Evolutionary conservation across 2,888 invertebrate genomes (phyloP), one percentile per base, ranked within the genome.

Genomic region (Drosophila kokeensis): DNA sequence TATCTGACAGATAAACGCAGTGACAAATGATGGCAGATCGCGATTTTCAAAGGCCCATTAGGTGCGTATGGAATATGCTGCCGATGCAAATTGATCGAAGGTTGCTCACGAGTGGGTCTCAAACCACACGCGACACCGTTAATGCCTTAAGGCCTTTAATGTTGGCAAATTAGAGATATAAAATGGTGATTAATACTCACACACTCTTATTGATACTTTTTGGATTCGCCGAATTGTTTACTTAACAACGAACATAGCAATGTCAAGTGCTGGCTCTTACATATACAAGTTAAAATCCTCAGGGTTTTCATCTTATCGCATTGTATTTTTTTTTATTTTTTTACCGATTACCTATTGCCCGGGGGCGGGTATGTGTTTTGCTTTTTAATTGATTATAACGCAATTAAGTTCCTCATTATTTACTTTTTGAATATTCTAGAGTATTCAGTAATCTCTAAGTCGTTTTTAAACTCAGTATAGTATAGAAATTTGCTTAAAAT

Each of bases 41-140:
- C 49, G 29, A 49, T 38, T 4, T 38, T 40, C 29, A 68, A 30
- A 55, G 45, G 50, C 58, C 54, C 66, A 72, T 69, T 80, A 61
- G 40, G 66, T 79, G 79, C 77, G 72, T 79, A 69, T 66, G 65
- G 36, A 69, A 77, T 32, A 49, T 27, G 54, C 38, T 53, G 27
- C 53, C 50, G 24, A 77, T 77, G 65, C 81, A 77, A 73, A 79
- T 73, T 71, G 55, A 54, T 38, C 36, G 57, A 79, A 76, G 80
- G 81, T 80, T 38, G 29, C 30, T 4, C 63, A 36, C 24, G 55
- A 72, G 36, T 52, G 54, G 54, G 34, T 76, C 71, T 62, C 24
- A 30, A 40, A 15, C 36, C 40, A 65, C 69, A 79, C 77, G 63
- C 75, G 54, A 75, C 30, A 7, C 49, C 42, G 30, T 13, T 24